Conservation (phyloP, 2,797 vertebrate species). For the Periparus ater region DNA sequence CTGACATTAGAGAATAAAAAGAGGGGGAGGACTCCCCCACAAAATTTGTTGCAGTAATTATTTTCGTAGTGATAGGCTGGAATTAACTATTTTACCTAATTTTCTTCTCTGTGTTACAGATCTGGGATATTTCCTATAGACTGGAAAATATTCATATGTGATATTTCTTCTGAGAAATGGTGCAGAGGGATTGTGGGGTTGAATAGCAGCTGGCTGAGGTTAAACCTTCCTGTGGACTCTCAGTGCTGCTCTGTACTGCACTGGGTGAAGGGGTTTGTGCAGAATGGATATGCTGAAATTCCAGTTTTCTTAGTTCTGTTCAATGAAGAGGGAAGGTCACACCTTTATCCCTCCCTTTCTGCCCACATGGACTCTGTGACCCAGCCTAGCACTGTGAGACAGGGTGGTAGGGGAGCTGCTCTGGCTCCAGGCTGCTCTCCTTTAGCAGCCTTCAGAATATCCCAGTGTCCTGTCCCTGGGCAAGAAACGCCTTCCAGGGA, state of each 20-base stretch:
- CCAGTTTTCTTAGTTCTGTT: neutral
- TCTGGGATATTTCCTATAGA: neutral
- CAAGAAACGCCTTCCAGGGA: neutral
- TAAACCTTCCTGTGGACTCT: neutral
- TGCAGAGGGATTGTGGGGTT: neutral
- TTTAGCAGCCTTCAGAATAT: neutral
- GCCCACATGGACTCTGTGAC: neutral
- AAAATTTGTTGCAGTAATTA: neutral
- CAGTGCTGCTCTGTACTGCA: neutral
- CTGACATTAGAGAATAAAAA: neutral
- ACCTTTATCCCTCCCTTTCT: neutral
- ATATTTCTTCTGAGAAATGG: neutral
- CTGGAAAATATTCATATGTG: neutral
- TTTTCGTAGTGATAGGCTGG: neutral
- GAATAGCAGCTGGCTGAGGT: neutral
- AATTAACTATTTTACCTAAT: neutral
- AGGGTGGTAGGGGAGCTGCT: neutral
- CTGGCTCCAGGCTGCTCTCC: neutral
- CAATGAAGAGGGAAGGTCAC: neutral
- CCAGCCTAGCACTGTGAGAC: accelerated
- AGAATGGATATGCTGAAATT: neutral
- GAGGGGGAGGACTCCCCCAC: neutral
- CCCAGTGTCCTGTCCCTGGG: neutral
- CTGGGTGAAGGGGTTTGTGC: accelerated
- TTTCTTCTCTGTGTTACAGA: neutral